Percentiles rank a stretch among this genome's conserved stretches.
Evolutionary conservation across 2,113 vertebrate genomes (phyloP).

Genomic region (Lampris megalopsis): DNA sequence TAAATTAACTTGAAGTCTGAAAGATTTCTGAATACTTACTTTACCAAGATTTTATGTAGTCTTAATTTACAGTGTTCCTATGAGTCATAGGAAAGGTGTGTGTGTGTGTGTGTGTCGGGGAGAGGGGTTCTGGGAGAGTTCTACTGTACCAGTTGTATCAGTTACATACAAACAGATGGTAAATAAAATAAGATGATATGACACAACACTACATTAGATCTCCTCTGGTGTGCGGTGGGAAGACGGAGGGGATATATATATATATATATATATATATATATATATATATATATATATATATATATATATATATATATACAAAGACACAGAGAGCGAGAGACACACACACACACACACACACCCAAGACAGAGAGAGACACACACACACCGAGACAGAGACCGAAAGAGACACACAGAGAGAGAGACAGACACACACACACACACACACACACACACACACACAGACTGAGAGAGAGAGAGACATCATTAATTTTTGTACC

Average conservation of each 20-base stretch:
- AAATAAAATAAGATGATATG: neutral
- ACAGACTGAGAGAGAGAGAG: neutral
- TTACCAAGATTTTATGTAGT: no score
- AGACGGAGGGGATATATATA: neutral
- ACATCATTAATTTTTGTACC: neutral
- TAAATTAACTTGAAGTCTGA: no score
- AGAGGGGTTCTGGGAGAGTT: neutral
- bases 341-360: no score
- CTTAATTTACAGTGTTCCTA: no score
- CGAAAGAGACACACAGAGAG: neutral
- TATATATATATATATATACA: no score
- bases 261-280: no score
- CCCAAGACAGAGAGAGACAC: neutral
- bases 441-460: neutral
- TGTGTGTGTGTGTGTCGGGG: no score
- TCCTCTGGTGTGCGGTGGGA: neutral
- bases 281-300: no score
- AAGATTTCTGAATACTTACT: no score
- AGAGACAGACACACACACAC: neutral
- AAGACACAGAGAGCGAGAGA: no score
- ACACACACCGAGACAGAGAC: neutral
- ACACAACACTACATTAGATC: neutral
- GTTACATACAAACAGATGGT: constrained; percentile 11
- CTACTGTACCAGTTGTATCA: constrained; percentile 13
- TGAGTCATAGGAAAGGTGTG: no score